Evolutionary conservation across 2,113 vertebrate genomes (phyloP).

Genomic region (Butorides virescens): DNA sequence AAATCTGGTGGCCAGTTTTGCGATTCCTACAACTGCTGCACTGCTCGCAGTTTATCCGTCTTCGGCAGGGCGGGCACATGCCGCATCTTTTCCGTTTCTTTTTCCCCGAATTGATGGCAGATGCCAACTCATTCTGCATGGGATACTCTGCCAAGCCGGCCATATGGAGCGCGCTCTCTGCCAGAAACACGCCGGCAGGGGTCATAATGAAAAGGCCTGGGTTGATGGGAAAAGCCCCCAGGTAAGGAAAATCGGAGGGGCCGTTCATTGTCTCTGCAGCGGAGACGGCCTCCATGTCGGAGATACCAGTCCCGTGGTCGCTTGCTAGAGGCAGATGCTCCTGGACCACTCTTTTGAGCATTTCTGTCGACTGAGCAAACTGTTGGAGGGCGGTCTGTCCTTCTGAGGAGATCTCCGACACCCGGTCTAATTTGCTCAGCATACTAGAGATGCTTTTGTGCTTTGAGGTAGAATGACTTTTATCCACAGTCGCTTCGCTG

Average conservation of each 20-base stretch:
- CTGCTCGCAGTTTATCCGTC: conserved; percentile 99
- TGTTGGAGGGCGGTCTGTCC: conserved; percentile 96
- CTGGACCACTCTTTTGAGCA: conserved; percentile 95
- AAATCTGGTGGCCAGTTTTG: conserved; percentile 99
- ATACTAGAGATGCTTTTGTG: conserved; percentile 84
- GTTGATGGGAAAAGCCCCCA: conserved; percentile 97
- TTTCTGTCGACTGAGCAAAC: conserved; percentile 95
- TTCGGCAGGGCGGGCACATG: conserved; percentile 95
- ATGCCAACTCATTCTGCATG: conserved; percentile 96
- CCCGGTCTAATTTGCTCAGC: conserved; percentile 92
- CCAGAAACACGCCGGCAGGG: conserved; percentile 96
- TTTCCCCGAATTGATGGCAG: conserved; percentile 97
- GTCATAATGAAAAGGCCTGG: conserved; percentile 99
- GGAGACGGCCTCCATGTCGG: conserved; percentile 93
- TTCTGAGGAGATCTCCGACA: conserved; percentile 91
- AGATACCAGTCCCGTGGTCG: conserved; percentile 84
- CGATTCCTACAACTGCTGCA: conserved; percentile 99
- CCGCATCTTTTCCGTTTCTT: conserved; percentile 99
- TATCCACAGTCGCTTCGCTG: conserved; percentile 78
- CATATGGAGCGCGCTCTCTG: conserved; percentile 98
- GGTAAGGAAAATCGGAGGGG: conserved; percentile 96
- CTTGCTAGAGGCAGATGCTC: conserved; percentile 94
- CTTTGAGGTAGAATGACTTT: conserved; percentile 88
- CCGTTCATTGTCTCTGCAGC: conserved; percentile 89
- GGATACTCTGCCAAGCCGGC: conserved; percentile 96